Conservation (phyloP, 2,113 vertebrate species). For the Alethe diademata region DNA sequence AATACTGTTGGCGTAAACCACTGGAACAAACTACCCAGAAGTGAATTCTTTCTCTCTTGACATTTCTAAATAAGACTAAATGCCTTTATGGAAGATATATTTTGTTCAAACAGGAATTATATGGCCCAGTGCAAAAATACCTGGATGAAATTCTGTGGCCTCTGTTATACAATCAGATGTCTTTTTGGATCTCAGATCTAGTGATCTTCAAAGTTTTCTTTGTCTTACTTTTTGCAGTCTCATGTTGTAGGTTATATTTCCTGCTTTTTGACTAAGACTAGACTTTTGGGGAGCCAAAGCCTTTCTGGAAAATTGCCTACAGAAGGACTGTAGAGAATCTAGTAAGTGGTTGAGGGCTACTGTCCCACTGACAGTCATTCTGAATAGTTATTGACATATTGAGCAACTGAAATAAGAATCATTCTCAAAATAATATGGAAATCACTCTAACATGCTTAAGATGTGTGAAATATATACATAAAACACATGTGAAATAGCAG, state of each 20-base stretch:
- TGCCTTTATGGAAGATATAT: constrained; percentile 49
- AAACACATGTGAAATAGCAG: not conserved
- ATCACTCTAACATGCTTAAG: not conserved
- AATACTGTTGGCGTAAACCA: constrained; percentile 38
- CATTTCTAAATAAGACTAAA: constrained; percentile 48
- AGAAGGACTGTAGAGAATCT: not conserved
- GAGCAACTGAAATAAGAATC: not conserved
- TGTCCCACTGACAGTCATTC: not conserved
- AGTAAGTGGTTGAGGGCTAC: not conserved
- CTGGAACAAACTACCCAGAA: constrained; percentile 57
- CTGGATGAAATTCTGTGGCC: constrained; percentile 22
- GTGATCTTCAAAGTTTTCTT: not conserved
- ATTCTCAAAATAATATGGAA: not conserved
- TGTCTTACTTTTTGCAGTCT: not conserved
- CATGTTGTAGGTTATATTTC: not conserved
- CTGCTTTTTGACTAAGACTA: not conserved
- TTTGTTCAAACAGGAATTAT: constrained; percentile 51
- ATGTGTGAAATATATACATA: not conserved
- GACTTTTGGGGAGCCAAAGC: not conserved
- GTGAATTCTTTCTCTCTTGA: constrained; percentile 32
- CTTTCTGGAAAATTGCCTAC: not conserved
- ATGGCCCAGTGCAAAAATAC: constrained; percentile 51
- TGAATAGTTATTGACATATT: not conserved
- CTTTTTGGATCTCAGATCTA: not conserved
- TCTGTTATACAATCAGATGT: not conserved